phyloP scores from a whole-genome alignment of 2,888 invertebrate genomes.

The Chrysotoxum bicinctum region DNA sequence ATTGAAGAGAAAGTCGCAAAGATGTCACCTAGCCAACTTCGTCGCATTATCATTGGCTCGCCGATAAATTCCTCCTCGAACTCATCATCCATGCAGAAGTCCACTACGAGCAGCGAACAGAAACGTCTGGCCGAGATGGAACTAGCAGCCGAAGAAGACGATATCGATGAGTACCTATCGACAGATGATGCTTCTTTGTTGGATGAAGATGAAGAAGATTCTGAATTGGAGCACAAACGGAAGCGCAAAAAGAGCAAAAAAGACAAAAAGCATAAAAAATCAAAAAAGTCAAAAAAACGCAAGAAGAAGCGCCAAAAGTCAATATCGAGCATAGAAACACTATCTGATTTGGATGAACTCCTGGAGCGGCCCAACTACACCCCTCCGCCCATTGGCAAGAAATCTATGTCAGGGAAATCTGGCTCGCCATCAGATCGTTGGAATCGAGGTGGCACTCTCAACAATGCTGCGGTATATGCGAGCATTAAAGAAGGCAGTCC shows the following conservation, averaged over 20 bases:
- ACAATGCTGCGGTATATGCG: slow-evolving; percentile 73
- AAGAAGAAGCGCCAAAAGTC: slow-evolving; percentile 86
- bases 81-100: slow-evolving; percentile 68
- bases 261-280: slow-evolving; percentile 86
- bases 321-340: slow-evolving; percentile 86
- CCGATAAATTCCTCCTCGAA: slow-evolving; percentile 76
- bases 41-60: slow-evolving; percentile 77
- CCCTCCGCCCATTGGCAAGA: slow-evolving; percentile 76
- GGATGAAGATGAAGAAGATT: slow-evolving; percentile 75
- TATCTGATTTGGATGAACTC: slow-evolving; percentile 82
- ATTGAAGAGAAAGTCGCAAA: slow-evolving; percentile 75
- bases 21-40: slow-evolving; percentile 77
- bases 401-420: slow-evolving; percentile 44
- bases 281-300: slow-evolving; percentile 87
- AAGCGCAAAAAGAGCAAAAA: slow-evolving; percentile 82
- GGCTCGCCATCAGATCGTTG: slow-evolving; percentile 50
- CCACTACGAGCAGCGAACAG: slow-evolving; percentile 46
- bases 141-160: slow-evolving; percentile 50
- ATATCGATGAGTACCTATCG: slow-evolving; percentile 61
- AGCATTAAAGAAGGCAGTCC: slow-evolving; percentile 79
- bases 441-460: slow-evolving; percentile 74
- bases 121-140: slow-evolving; percentile 40
- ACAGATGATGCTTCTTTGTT: slow-evolving; percentile 68
- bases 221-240: slow-evolving; percentile 83
- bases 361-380: slow-evolving; percentile 78